Conservation (phyloP, 2,797 vertebrate species). For the Phalanger gymnotis region DNA sequence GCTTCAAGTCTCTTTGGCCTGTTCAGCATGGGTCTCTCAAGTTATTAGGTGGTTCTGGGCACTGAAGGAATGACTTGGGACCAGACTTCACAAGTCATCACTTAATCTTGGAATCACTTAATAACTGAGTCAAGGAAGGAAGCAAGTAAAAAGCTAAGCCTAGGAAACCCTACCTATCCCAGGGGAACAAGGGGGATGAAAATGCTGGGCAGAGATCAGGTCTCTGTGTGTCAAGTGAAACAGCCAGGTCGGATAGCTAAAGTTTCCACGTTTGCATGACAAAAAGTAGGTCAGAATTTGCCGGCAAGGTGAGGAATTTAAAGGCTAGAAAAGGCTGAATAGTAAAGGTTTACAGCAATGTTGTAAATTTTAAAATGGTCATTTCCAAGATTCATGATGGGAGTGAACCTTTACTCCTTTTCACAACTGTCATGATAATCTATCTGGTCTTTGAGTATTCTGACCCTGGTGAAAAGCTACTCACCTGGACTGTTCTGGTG, state of each 20-base stretch:
- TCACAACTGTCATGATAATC: neutral
- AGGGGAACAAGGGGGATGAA: neutral
- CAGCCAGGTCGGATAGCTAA: neutral
- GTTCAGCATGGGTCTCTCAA: neutral
- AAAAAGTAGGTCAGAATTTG: conserved; percentile 2
- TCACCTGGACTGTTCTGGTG: neutral
- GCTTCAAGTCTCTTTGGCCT: neutral
- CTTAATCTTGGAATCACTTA: neutral
- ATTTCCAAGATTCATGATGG: neutral
- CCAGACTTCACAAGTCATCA: neutral
- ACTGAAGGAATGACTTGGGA: neutral
- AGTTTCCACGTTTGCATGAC: neutral
- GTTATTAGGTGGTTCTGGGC: neutral
- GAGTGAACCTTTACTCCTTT: neutral
- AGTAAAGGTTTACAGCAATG: neutral
- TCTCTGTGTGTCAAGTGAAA: neutral
- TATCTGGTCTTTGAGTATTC: neutral
- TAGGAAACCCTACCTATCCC: neutral
- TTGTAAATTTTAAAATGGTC: neutral
- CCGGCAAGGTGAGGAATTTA: neutral
- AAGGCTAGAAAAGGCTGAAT: neutral
- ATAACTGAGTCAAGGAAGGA: neutral
- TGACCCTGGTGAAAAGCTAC: neutral
- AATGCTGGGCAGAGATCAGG: neutral
- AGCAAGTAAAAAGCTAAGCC: neutral